Evolutionary conservation across 2,888 invertebrate genomes (phyloP), one percentile per base, ranked within the genome.

Genomic region (Sepiola atlantica): DNA sequence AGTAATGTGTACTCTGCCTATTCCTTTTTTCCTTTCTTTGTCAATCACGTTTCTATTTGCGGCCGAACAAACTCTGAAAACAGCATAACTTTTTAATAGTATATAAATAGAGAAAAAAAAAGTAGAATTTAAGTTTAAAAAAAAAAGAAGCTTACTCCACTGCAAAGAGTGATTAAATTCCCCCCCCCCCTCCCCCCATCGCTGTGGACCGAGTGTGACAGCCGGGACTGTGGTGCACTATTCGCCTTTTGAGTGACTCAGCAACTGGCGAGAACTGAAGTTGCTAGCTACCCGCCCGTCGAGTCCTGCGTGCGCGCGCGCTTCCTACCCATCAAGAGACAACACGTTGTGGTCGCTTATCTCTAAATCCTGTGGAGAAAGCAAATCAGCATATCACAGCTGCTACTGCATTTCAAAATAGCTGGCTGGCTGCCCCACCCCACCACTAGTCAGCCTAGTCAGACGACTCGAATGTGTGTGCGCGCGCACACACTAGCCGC

Each of bases 311-410:
- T n/a, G n/a, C n/a, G n/a, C n/a, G n/a, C n/a, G 77, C n/a, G 77
- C 77, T 77, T 77, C 77, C 77, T 77, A 77, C 77, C 77, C 77
- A 77, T 77, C 77, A n/a, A n/a, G 77, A 77, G 77, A 77, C 77
- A 77, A 32, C 32, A 77, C 77, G 32, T 45, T 45, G 45, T 45
- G 45, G 45, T 77, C 77, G n/a, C 77, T 77, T 77, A 77, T 77
- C 77, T 77, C n/a, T 77, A n/a, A 77, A 77, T 77, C 77, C 77
- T 77, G 32, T 77, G n/a, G 77, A 8, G 77, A n/a, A 77, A 77
- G 77, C 77, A 77, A 77, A n/a, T 77, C 77, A 77, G n/a, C 77
- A n/a, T n/a, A 77, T 77, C 77, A 77, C 77, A 77, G 77, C 77
- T 77, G 77, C 77, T 77, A 77, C 77, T 77, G 21, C 77, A 77